These are phyloP conservation scores for Drosophila ustulata DNA, from an alignment of 2,888 invertebrate genomes.

Conservation along the genomic window DNA sequence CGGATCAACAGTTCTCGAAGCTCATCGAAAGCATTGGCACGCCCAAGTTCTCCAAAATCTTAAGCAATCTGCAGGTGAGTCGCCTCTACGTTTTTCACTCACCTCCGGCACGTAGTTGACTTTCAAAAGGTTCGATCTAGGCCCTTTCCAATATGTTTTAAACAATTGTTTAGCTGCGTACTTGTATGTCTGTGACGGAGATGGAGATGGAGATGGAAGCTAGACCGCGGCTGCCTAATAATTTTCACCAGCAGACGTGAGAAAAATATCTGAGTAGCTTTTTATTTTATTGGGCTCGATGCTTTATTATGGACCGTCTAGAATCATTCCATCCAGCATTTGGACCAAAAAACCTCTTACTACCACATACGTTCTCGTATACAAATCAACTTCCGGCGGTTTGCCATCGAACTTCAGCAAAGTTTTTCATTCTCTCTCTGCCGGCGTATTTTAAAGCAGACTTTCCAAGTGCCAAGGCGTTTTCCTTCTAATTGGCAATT, in stretches of 20 bases:
- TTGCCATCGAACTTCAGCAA: slow-evolving; percentile 42
- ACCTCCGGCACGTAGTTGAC: slow-evolving; percentile 40
- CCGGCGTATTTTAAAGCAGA: slow-evolving; percentile 52
- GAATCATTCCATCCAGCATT: slow-evolving; percentile 4
- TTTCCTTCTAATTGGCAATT: slow-evolving; percentile 81
- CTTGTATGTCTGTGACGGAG: not conserved
- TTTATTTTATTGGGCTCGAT: slow-evolving; percentile 58
- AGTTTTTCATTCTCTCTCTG: slow-evolving; percentile 24
- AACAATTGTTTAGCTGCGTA: slow-evolving; percentile 45
- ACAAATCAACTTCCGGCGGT: slow-evolving; percentile 81
- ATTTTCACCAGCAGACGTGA: slow-evolving; percentile 72
- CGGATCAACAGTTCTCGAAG: slow-evolving; percentile 81
- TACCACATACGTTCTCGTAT: slow-evolving; percentile 56
- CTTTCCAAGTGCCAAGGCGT: slow-evolving; percentile 54
- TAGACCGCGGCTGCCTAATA: slow-evolving; percentile 63
- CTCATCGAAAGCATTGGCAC: slow-evolving; percentile 82
- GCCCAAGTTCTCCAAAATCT: slow-evolving; percentile 79
- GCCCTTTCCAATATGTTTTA: slow-evolving; percentile 20
- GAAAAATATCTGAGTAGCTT: slow-evolving; percentile 68
- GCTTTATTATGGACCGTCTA: slow-evolving; percentile 48
- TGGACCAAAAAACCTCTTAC: not conserved
- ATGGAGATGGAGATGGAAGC: slow-evolving; percentile 35
- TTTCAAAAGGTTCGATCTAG: slow-evolving; percentile 34
- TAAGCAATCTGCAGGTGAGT: slow-evolving; percentile 83
- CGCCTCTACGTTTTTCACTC: not conserved